Percentiles rank a stretch among this genome's conserved stretches.
phyloP scores from a whole-genome alignment of 53 echinoderm and acorn worm genomes.

The Crossaster papposus region DNA sequence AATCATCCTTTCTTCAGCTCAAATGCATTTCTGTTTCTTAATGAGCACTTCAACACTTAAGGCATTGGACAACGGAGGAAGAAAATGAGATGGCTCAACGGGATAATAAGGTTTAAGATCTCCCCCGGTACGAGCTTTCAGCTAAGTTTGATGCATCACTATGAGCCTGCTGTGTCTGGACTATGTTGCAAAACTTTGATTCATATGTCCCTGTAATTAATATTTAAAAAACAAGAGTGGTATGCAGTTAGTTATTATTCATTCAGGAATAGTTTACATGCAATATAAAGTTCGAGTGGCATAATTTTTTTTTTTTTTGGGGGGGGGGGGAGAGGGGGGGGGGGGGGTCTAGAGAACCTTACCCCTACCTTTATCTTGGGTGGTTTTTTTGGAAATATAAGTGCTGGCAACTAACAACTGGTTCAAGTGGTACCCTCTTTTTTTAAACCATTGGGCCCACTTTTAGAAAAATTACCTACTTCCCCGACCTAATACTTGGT shows the following conservation, averaged over 20 bases:
- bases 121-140: no score
- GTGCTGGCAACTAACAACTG: no score
- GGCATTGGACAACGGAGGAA: neutral
- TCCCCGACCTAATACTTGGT: no score
- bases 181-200: conserved; percentile 65
- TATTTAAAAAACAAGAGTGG: neutral
- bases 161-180: neutral
- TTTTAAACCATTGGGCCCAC: no score
- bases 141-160: no score
- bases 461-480: no score
- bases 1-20: neutral
- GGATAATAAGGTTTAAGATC: neutral
- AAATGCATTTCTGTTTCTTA: neutral
- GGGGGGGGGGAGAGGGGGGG: no score
- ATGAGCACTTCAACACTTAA: neutral
- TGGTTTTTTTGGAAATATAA: no score
- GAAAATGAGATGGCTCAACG: neutral
- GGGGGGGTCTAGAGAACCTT: no score
- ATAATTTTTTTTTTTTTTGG: no score
- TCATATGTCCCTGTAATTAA: conserved; percentile 68
- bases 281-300: neutral
- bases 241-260: neutral
- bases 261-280: neutral
- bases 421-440: no score
- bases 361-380: no score